Evolutionary conservation across 2,888 invertebrate species (phyloP), one percentile per base, ranked within the genome.

Genomic region (Isoperla grammatica): DNA sequence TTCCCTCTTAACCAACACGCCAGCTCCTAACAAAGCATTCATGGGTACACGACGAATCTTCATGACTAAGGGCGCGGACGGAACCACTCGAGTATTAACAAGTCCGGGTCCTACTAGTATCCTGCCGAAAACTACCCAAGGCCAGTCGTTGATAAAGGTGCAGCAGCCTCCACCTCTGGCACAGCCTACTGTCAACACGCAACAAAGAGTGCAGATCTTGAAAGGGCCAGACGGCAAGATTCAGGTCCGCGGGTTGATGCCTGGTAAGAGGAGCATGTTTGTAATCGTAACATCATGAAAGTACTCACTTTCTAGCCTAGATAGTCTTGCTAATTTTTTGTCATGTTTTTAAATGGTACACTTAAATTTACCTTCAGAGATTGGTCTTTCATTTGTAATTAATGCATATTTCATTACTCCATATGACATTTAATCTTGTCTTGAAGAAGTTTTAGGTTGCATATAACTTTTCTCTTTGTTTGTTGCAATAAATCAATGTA

Each of bases 221-320:
- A 87, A 92, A 65, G 86, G 90, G 0, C 88, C 92, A 0, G 93
- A 94, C 74, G 95, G 95, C 20, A 93, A 94, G 75, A 79, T 95
- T 13, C 91, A 94, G 68, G 95, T 96, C 1, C 85, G 91, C 62
- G 96, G 96, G 1, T 79, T 96, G 8, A 81, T 92, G 74, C 90
- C 94, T 48, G 95, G 95, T 57, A 71, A 68, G 67, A 29, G n/a
- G n/a, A n/a, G n/a, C n/a, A n/a, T n/a, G n/a, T n/a, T n/a, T n/a
- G n/a, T n/a, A n/a, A n/a, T n/a, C 12, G 39, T 39, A 12, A 12
- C 12, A 39, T 39, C 39, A 12, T 39, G 39, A 39, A 12, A 11
- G 39, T 39, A 12, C 39, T 39, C 12, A 12, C n/a, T n/a, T n/a
- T n/a, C n/a, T n/a, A n/a, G n/a, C n/a, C n/a, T n/a, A n/a, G n/a